phyloP scores from a whole-genome alignment of 2,113 vertebrate species.

The Collichthys lucidus region DNA sequence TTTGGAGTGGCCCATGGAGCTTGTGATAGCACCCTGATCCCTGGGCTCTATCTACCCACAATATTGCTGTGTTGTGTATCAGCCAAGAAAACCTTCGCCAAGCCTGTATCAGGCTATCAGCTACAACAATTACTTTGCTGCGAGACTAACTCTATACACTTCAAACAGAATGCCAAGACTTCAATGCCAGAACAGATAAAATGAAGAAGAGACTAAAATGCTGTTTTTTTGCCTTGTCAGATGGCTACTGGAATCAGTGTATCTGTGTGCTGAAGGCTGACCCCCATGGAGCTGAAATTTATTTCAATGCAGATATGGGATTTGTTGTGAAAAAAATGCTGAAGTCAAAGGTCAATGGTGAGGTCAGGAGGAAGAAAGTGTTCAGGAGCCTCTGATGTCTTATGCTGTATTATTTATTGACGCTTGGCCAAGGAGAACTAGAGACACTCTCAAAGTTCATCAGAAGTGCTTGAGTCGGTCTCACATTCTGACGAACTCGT shows the following conservation, averaged over 20 bases:
- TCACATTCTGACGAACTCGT: too few relatives aligned
- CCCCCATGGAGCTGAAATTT: slow-evolving; percentile 16
- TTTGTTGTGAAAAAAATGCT: too few relatives aligned
- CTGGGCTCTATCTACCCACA: slow-evolving; percentile 41
- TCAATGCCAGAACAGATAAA: slow-evolving; percentile 72
- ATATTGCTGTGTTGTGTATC: slow-evolving; percentile 35
- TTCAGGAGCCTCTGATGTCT: too few relatives aligned
- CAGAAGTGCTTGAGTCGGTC: too few relatives aligned
- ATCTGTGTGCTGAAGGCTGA: slow-evolving; percentile 40
- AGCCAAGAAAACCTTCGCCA: slow-evolving; percentile 42
- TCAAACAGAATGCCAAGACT: slow-evolving; percentile 74
- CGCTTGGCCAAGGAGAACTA: too few relatives aligned
- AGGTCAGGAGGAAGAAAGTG: too few relatives aligned
- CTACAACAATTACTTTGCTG: slow-evolving; percentile 63
- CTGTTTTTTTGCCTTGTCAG: slow-evolving; percentile 60
- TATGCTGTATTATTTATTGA: too few relatives aligned
- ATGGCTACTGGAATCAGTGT: slow-evolving; percentile 27
- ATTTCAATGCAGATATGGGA: slow-evolving; percentile 33
- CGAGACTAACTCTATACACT: slow-evolving; percentile 63
- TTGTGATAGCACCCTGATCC: slow-evolving; percentile 44
- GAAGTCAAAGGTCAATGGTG: too few relatives aligned
- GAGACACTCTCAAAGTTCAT: too few relatives aligned
- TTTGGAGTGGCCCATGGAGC: slow-evolving; percentile 60
- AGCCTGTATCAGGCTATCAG: slow-evolving; percentile 55
- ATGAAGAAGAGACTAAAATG: slow-evolving; percentile 67